A percentile compares a stretch with the other conserved stretches of the same genome.
Evolutionary conservation across 2,113 vertebrate genomes (phyloP).

Genomic region (Tupaia tana): DNA sequence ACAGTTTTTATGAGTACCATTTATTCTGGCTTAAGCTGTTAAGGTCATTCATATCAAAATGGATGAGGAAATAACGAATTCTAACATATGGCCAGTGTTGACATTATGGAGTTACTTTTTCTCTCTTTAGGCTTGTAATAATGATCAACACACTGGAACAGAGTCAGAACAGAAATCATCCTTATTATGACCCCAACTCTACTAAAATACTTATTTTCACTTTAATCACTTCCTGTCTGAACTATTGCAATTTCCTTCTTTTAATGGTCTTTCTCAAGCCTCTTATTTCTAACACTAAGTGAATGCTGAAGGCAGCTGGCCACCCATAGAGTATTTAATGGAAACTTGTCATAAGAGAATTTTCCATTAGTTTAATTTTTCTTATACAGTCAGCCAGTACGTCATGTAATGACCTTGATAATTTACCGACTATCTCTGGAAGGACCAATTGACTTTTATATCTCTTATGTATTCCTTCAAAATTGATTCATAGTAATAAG

Average conservation of each 20-base stretch:
- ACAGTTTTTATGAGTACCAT: slow-evolving; percentile 4
- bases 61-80: slow-evolving; percentile 54
- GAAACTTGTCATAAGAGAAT: slow-evolving; percentile 57
- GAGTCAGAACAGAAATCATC: slow-evolving; percentile 41
- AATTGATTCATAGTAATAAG: slow-evolving; percentile 66
- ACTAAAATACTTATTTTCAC: slow-evolving; percentile 64
- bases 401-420: slow-evolving; percentile 44
- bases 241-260: slow-evolving; percentile 65
- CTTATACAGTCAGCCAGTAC: slow-evolving; percentile 22
- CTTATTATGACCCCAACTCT: slow-evolving; percentile 38
- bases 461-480: slow-evolving; percentile 32
- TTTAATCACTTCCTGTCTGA: slow-evolving; percentile 74
- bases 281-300: slow-evolving; percentile 69
- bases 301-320: slow-evolving; percentile 33
- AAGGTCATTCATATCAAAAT: not conserved
- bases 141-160: slow-evolving; percentile 56
- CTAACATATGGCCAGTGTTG: not conserved
- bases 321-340: slow-evolving; percentile 63
- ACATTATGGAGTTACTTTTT: slow-evolving; percentile 38
- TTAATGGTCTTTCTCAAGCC: slow-evolving; percentile 55
- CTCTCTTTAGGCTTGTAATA: slow-evolving; percentile 28
- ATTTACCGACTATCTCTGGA: slow-evolving; percentile 33
- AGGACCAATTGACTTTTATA: slow-evolving; percentile 59
- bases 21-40: slow-evolving; percentile 29
- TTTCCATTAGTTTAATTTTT: slow-evolving; percentile 72